Evolutionary conservation across 1,140 invertebrate species (phyloP).

Genomic region (Acarapis woodi): DNA sequence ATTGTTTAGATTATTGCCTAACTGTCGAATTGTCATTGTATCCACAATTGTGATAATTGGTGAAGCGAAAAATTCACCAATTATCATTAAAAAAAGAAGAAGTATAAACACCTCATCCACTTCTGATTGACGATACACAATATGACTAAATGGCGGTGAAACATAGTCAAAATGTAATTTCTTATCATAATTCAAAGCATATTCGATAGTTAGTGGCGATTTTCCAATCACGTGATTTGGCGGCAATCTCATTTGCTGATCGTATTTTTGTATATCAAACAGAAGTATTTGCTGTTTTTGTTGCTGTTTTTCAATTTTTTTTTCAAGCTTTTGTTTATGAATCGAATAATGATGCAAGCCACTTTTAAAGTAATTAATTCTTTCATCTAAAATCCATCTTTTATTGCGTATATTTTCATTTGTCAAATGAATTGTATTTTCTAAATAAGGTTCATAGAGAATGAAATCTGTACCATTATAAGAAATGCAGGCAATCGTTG

Average conservation of each 20-base stretch:
- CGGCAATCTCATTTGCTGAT: slow-evolving; percentile 14
- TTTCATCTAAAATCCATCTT: neutral
- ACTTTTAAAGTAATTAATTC: neutral
- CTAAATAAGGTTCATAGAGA: slow-evolving; percentile 14
- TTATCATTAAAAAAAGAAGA: slow-evolving; percentile 56
- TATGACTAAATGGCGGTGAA: slow-evolving; percentile 64
- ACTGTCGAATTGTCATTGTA: slow-evolving; percentile 55
- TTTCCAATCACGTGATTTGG: slow-evolving; percentile 24
- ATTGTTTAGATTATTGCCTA: slow-evolving; percentile 57
- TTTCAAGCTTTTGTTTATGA: neutral
- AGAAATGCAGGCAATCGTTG: slow-evolving; percentile 49
- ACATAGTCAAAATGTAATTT: slow-evolving; percentile 42
- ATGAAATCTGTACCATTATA: slow-evolving; percentile 34
- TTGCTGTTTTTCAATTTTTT: no score
- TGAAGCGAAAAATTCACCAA: slow-evolving; percentile 89
- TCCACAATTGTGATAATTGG: slow-evolving; percentile 91
- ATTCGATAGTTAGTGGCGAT: slow-evolving; percentile 41
- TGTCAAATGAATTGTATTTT: neutral
- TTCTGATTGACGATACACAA: slow-evolving; percentile 58
- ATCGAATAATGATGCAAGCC: neutral
- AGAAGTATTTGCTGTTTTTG: neutral
- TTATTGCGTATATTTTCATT: neutral
- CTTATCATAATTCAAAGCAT: slow-evolving; percentile 37
- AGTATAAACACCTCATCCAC: slow-evolving; percentile 90
- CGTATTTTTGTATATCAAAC: neutral